Evolutionary conservation across 1,140 invertebrate genomes (phyloP).

Genomic region (Trissolcus basalis): DNA sequence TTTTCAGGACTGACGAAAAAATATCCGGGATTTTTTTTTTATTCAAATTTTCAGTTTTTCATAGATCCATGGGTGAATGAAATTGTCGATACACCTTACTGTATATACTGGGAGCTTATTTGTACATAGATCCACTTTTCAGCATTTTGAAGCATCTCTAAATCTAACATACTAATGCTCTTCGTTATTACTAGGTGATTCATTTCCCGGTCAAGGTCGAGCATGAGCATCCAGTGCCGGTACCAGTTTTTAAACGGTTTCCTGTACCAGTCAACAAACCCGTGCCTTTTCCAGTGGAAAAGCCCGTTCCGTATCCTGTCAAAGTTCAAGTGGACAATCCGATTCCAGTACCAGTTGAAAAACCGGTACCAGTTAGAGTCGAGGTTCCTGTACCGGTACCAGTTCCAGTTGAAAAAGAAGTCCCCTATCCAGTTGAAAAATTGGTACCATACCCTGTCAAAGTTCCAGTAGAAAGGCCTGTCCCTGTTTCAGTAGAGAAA

Average conservation of each 20-base stretch:
- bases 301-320: constrained; percentile 78
- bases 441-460: constrained; percentile 79
- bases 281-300: constrained; percentile 78
- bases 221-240: constrained; percentile 78
- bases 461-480: constrained; percentile 74
- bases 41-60: too few species aligned
- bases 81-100: too few species aligned
- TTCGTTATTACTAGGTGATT: constrained; percentile 46
- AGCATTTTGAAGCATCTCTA: background rate
- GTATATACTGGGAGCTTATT: too few species aligned
- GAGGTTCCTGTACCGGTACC: constrained; percentile 61
- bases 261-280: constrained; percentile 76
- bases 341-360: constrained; percentile 66
- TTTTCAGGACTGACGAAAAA: too few species aligned
- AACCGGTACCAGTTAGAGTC: constrained; percentile 64
- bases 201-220: constrained; percentile 76
- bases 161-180: background rate
- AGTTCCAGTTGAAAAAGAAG: constrained; percentile 61
- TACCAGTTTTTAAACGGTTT: constrained; percentile 74
- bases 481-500: constrained; percentile 79
- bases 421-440: constrained; percentile 76
- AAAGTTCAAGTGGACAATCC: constrained; percentile 77
- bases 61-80: too few species aligned
- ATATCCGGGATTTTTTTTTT: too few species aligned
- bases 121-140: too few species aligned